Evolutionary conservation across 2,888 invertebrate genomes (phyloP).

Genomic region (Nemotelus nigrinus): DNA sequence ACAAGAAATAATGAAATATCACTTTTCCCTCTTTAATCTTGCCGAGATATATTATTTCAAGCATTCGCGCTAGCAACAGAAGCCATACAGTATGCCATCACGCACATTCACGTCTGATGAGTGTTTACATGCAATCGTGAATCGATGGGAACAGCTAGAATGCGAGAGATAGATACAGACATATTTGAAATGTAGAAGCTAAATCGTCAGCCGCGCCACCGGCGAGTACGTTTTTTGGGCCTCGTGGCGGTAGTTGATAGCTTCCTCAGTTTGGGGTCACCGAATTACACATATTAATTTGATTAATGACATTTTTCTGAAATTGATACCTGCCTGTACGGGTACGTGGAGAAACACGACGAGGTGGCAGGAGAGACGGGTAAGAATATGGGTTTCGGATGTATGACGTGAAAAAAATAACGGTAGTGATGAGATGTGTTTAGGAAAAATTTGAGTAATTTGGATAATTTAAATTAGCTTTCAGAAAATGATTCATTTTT

Average conservation of each 20-base stretch:
- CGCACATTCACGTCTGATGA: neutral
- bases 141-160: too few relatives aligned
- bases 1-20: slow-evolving; percentile 30
- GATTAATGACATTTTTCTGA: slow-evolving; percentile 42
- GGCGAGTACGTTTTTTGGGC: neutral
- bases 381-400: too few relatives aligned
- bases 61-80: neutral
- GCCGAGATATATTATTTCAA: slow-evolving; percentile 14
- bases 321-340: slow-evolving; percentile 29
- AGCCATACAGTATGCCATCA: neutral
- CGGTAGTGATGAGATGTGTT: too few relatives aligned
- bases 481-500: too few relatives aligned
- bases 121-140: neutral
- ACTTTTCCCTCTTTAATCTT: slow-evolving; percentile 31
- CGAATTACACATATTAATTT: slow-evolving; percentile 44
- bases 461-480: too few relatives aligned
- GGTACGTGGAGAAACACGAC: neutral
- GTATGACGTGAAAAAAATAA: too few relatives aligned
- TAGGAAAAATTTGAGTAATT: too few relatives aligned
- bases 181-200: slow-evolving; percentile 35
- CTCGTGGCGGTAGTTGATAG: slow-evolving; percentile 19
- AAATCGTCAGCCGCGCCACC: neutral
- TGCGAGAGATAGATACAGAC: neutral
- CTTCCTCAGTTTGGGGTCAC: slow-evolving; percentile 36
- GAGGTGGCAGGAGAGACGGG: neutral